phyloP scores from a whole-genome alignment of 2,797 vertebrate species.

The Oceanodroma leucorhoa region DNA sequence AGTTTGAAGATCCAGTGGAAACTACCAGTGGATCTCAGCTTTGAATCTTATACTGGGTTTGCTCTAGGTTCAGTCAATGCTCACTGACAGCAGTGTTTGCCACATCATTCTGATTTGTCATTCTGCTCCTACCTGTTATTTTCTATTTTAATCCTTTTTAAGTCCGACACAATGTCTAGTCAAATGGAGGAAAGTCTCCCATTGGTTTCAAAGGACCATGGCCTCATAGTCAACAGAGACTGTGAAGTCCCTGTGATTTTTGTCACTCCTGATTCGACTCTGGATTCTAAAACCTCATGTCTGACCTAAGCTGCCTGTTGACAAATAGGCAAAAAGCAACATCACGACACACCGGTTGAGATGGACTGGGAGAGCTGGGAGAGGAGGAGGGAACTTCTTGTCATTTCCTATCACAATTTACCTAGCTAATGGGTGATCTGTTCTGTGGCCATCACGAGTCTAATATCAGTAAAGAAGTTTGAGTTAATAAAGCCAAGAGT shows the following conservation, averaged over 20 bases:
- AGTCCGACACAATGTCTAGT: neutral
- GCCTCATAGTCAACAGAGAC: neutral
- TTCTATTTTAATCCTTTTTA: neutral
- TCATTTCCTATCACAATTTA: neutral
- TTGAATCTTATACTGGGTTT: neutral
- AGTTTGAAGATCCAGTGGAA: neutral
- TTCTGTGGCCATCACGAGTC: neutral
- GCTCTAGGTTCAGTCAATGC: neutral
- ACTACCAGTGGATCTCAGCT: neutral
- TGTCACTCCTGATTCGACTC: neutral
- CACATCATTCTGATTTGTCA: neutral
- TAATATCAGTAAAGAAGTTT: neutral
- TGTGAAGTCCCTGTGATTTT: neutral
- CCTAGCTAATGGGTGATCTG: neutral
- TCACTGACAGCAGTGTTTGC: neutral
- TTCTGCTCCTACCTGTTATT: neutral
- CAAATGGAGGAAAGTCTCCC: neutral
- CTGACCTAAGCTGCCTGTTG: neutral
- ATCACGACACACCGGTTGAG: neutral
- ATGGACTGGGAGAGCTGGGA: neutral
- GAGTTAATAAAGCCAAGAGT: neutral
- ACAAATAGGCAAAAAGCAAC: neutral
- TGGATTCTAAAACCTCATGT: neutral
- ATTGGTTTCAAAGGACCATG: neutral
- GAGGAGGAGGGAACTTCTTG: neutral